Evolutionary conservation across 2,797 vertebrate genomes (phyloP).

Genomic region (Pelochelys cantorii): DNA sequence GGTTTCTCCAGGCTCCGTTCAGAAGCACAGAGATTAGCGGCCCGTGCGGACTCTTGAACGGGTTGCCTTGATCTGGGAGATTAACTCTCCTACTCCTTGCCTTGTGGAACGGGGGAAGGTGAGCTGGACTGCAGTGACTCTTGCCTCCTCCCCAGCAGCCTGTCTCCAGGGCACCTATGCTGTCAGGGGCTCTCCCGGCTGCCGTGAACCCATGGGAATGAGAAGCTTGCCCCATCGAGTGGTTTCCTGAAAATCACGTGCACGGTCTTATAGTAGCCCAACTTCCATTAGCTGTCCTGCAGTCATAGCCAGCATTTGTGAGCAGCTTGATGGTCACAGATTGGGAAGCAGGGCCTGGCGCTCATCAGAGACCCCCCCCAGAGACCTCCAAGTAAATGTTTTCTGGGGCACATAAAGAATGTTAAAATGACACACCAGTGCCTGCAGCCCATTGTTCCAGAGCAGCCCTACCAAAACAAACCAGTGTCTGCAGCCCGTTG

Average conservation of each 20-base stretch:
- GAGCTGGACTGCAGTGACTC: background rate
- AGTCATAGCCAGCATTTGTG: background rate
- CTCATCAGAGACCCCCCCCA: background rate
- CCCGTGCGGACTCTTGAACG: background rate
- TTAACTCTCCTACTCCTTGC: background rate
- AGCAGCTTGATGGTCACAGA: background rate
- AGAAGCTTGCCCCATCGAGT: background rate
- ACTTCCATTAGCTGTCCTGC: background rate
- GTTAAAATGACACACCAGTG: background rate
- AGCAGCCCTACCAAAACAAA: background rate
- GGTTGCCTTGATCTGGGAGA: rapidly evolving
- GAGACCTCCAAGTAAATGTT: background rate
- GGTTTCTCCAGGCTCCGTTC: background rate
- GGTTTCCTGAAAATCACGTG: background rate
- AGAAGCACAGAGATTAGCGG: background rate
- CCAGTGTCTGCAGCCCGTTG: background rate
- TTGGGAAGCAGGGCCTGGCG: background rate
- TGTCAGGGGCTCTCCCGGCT: background rate
- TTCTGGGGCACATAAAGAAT: background rate
- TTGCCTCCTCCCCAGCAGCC: background rate
- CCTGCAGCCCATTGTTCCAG: background rate
- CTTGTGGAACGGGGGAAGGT: background rate
- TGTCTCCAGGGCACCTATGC: background rate
- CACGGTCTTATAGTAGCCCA: background rate
- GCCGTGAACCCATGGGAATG: background rate